phyloP scores from a whole-genome alignment of 2,888 invertebrate genomes.

The Cryptophagus acutangulus region DNA sequence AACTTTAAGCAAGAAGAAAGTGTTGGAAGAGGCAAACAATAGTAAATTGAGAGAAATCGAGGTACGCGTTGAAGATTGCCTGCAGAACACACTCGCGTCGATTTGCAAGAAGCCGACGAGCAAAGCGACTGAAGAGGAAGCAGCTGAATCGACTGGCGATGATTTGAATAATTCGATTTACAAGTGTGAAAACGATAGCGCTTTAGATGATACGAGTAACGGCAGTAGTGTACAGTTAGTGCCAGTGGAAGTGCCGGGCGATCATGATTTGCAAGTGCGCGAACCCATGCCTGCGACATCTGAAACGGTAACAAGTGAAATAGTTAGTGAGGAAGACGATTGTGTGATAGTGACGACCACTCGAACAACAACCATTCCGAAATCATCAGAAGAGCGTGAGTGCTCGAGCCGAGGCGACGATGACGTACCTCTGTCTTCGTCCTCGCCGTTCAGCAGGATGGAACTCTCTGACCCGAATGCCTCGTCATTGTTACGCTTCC shows the following conservation, averaged over 20 bases:
- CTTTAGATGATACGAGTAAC: constrained; percentile 34
- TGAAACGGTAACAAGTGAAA: constrained; percentile 39
- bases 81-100: constrained; percentile 36
- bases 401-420: constrained; percentile 45
- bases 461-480: constrained; percentile 36
- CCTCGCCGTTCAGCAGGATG: constrained; percentile 44
- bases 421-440: constrained; percentile 48
- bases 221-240: constrained; percentile 39
- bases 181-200: constrained; percentile 26
- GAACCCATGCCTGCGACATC: constrained; percentile 9
- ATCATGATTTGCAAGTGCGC: constrained; percentile 34
- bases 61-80: constrained; percentile 44
- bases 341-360: constrained; percentile 55
- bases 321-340: constrained; percentile 55
- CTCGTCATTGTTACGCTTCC: constrained; percentile 19
- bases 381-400: constrained; percentile 35
- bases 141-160: neutral
- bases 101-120: constrained; percentile 11
- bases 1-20: constrained; percentile 43
- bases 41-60: constrained; percentile 47
- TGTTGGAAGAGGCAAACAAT: constrained; percentile 47
- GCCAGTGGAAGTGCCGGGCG: constrained; percentile 28
- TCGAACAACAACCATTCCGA: constrained; percentile 22
- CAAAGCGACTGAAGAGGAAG: constrained; percentile 8
- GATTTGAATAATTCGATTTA: constrained; percentile 13